Evolutionary conservation across 2,888 invertebrate genomes (phyloP).

Genomic region (Dynastes tityus): DNA sequence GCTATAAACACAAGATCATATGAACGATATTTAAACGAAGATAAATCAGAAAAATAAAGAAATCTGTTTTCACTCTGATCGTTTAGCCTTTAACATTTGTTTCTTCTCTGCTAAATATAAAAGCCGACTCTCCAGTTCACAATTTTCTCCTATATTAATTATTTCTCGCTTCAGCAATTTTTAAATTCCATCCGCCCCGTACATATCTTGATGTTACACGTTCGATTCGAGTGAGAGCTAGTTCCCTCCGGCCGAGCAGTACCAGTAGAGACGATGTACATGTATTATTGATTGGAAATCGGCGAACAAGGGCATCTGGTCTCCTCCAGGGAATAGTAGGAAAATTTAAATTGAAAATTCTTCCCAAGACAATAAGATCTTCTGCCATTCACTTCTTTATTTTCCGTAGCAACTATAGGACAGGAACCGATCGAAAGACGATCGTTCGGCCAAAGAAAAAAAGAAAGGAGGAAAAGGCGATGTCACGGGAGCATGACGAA

Average conservation of each 20-base stretch:
- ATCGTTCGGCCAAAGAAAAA: background rate
- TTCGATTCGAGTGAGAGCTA: background rate
- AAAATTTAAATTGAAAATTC: conserved; percentile 52
- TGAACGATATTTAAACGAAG: no score
- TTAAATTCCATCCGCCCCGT: background rate
- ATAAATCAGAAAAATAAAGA: no score
- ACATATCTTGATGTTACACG: background rate
- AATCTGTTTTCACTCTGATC: no score
- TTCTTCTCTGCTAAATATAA: no score
- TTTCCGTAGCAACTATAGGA: background rate
- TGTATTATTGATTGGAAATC: conserved; percentile 38
- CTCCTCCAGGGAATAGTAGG: conserved; percentile 1
- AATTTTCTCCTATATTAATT: no score
- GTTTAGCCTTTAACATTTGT: no score
- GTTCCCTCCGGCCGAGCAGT: background rate
- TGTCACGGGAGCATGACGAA: background rate
- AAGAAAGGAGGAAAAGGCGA: background rate
- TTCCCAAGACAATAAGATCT: conserved; percentile 43
- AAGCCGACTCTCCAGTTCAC: no score
- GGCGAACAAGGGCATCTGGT: background rate
- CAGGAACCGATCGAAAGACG: background rate
- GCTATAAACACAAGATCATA: no score
- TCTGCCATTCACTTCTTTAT: background rate
- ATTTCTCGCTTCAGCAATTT: background rate
- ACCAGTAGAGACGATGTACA: conserved; percentile 5